Evolutionary conservation across 2,113 vertebrate species (phyloP).

Genomic region (Jacana jacana): DNA sequence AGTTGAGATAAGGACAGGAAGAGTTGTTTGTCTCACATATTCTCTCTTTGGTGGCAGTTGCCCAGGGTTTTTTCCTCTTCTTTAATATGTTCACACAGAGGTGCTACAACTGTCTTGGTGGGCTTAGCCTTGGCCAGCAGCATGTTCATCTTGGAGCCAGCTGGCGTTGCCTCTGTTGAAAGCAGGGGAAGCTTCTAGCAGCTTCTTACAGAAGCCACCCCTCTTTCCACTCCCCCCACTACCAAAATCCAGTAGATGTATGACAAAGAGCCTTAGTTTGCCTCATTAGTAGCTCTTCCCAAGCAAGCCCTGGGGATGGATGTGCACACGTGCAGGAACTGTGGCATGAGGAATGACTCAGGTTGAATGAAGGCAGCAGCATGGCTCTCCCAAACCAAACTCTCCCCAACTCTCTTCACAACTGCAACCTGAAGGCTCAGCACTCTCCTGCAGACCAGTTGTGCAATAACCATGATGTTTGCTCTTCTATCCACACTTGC

Average conservation of each 20-base stretch:
- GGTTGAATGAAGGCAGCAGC: not conserved
- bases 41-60: not conserved
- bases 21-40: not conserved
- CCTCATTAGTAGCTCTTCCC: not conserved
- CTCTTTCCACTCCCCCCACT: not conserved
- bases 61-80: not conserved
- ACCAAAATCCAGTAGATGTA: not conserved
- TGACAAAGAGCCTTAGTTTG: not conserved
- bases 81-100: not conserved
- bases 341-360: not conserved
- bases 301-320: not conserved
- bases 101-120: not conserved
- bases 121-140: not conserved
- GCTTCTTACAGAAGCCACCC: not conserved
- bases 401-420: no score
- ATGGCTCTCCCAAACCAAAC: not conserved
- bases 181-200: not conserved
- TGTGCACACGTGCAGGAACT: not conserved
- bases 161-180: not conserved
- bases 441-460: not conserved
- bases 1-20: not conserved
- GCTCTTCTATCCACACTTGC: not conserved
- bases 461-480: rapidly evolving
- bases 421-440: not conserved
- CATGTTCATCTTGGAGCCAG: not conserved